Evolutionary conservation across 35 echinoderm and acorn worm genomes (phyloP).

Genomic region (Diadema setosum): DNA sequence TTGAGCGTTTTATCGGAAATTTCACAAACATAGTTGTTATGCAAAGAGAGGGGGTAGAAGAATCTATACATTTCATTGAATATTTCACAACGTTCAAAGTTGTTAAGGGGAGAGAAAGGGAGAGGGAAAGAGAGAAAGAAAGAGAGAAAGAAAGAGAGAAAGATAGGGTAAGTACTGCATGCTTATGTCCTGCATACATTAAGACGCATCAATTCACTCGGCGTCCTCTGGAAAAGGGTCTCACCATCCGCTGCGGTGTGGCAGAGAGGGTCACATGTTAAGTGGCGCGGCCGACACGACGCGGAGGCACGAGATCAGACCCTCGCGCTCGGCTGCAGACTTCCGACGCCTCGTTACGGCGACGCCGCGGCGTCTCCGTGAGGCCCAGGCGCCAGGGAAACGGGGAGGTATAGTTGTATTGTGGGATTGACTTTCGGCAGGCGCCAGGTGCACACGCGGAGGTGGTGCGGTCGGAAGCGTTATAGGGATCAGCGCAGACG

Average conservation of each 20-base stretch:
- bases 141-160: not conserved
- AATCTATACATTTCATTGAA: not conserved
- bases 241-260: not conserved
- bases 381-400: not conserved
- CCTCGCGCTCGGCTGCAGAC: not conserved
- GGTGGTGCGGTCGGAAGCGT: not conserved
- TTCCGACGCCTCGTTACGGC: not conserved
- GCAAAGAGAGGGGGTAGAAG: not conserved
- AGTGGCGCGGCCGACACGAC: not conserved
- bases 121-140: not conserved
- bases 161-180: not conserved
- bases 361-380: not conserved
- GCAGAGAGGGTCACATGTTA: not conserved
- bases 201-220: not conserved
- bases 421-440: not conserved
- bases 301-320: too few relatives aligned
- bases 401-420: not conserved
- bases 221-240: not conserved
- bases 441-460: not conserved
- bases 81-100: not conserved
- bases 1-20: not conserved
- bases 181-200: not conserved
- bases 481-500: not conserved
- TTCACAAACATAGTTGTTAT: not conserved
- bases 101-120: not conserved